Evolutionary conservation across 1,140 invertebrate genomes (phyloP).

Genomic region (Orchestia grillus): DNA sequence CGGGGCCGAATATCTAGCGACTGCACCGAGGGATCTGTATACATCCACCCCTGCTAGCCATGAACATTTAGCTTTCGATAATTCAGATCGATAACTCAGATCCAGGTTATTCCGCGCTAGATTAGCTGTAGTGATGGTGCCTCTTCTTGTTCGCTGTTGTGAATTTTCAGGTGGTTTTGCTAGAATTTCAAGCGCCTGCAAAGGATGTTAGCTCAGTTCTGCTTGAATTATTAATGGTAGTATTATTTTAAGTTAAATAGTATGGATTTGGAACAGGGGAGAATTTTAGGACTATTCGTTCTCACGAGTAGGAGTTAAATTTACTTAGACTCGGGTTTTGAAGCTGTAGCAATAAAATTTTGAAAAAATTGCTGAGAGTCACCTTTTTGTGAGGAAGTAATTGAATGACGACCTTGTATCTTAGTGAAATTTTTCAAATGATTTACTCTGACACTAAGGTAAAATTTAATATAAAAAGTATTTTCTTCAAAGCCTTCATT

Average conservation of each 20-base stretch:
- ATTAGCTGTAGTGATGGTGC: background rate
- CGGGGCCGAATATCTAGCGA: background rate
- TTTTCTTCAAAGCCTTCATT: background rate
- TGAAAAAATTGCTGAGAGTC: background rate
- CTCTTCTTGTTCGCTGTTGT: background rate
- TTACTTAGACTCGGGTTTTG: background rate
- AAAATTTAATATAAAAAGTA: background rate
- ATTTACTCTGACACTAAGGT: background rate
- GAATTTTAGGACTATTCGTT: background rate
- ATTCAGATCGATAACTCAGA: background rate
- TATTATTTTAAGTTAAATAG: background rate
- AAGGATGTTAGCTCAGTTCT: background rate
- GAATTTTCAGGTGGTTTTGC: background rate
- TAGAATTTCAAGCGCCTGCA: background rate
- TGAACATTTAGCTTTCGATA: no score
- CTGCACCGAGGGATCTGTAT: background rate
- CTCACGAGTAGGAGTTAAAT: background rate
- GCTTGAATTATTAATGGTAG: background rate
- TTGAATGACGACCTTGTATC: background rate
- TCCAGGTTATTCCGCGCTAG: background rate
- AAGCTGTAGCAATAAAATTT: background rate
- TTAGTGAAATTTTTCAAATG: background rate
- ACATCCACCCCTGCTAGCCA: background rate
- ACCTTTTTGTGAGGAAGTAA: background rate
- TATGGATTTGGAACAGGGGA: background rate